Conservation (phyloP, 2,888 invertebrate genomes). For the Platycnemis pennipes region DNA sequence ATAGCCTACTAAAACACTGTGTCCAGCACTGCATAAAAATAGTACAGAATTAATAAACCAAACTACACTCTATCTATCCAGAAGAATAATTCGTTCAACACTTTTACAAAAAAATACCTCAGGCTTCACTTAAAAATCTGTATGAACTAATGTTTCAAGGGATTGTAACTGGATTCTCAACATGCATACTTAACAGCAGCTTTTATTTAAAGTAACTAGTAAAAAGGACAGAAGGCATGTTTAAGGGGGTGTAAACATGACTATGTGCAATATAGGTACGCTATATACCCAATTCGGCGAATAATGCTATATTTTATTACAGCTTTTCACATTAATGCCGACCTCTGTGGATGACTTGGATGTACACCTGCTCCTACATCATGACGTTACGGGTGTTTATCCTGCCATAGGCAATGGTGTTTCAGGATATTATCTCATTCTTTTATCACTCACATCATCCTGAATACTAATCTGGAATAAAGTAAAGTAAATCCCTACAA, state of each 20-base stretch:
- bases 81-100: slow-evolving; percentile 32
- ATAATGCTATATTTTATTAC: slow-evolving; percentile 21
- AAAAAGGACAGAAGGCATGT: slow-evolving; percentile 40
- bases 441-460: slow-evolving; percentile 62
- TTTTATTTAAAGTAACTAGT: slow-evolving; percentile 26
- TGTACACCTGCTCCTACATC: slow-evolving; percentile 46
- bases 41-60: not conserved
- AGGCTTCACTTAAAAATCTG: not conserved
- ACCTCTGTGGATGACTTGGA: slow-evolving; percentile 53
- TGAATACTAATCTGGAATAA: slow-evolving; percentile 66
- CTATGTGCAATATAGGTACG: slow-evolving; percentile 44
- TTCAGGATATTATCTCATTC: slow-evolving; percentile 42
- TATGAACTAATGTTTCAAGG: slow-evolving; percentile 25
- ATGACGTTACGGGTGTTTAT: slow-evolving; percentile 51
- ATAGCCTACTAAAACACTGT: not conserved
- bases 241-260: slow-evolving; percentile 43
- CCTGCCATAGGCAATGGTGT: slow-evolving; percentile 41
- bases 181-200: slow-evolving; percentile 43
- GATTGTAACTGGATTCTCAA: not conserved
- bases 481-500: slow-evolving; percentile 62
- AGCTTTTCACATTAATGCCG: slow-evolving; percentile 57
- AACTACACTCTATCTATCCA: slow-evolving; percentile 39
- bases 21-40: not conserved
- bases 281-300: slow-evolving; percentile 36
- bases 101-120: not conserved